A percentile compares a stretch with the other conserved stretches of the same genome.
phyloP scores from a whole-genome alignment of 2,888 invertebrate genomes.

The Ptychoptera albimana region DNA sequence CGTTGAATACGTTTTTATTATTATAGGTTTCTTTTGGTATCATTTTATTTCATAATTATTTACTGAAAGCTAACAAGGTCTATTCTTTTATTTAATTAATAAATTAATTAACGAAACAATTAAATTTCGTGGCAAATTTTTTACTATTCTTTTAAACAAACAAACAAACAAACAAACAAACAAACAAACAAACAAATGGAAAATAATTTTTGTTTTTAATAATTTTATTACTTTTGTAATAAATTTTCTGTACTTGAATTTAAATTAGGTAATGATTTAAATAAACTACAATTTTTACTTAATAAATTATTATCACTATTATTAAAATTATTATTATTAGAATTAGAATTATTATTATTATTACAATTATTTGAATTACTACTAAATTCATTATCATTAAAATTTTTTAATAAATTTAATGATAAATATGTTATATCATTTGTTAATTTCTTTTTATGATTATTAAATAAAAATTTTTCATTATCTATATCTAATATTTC shows the following conservation, averaged over 20 bases:
- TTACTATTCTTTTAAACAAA: too few relatives aligned
- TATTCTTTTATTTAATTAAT: too few relatives aligned
- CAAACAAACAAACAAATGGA: too few relatives aligned
- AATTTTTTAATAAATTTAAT: slow-evolving; percentile 1
- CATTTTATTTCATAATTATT: too few relatives aligned
- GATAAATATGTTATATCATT: not conserved
- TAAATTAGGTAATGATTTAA: slow-evolving; percentile 53
- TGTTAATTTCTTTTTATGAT: not conserved
- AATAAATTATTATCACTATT: not conserved
- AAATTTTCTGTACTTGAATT: slow-evolving; percentile 50
- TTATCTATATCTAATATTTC: slow-evolving; percentile 36
- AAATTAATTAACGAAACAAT: too few relatives aligned
- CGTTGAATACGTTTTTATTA: too few relatives aligned
- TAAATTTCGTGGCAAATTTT: too few relatives aligned
- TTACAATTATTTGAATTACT: not conserved
- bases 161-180: too few relatives aligned
- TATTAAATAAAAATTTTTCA: not conserved
- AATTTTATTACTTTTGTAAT: slow-evolving; percentile 28
- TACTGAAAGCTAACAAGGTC: too few relatives aligned
- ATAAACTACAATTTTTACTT: slow-evolving; percentile 18
- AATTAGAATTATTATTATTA: not conserved
- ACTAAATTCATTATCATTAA: not conserved
- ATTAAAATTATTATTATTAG: not conserved
- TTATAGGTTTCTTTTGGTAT: too few relatives aligned
- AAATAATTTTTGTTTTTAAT: not conserved